Base-by-base conservation (phyloP, 2,888 invertebrate species). In the Xestia c-nigrum region DNA sequence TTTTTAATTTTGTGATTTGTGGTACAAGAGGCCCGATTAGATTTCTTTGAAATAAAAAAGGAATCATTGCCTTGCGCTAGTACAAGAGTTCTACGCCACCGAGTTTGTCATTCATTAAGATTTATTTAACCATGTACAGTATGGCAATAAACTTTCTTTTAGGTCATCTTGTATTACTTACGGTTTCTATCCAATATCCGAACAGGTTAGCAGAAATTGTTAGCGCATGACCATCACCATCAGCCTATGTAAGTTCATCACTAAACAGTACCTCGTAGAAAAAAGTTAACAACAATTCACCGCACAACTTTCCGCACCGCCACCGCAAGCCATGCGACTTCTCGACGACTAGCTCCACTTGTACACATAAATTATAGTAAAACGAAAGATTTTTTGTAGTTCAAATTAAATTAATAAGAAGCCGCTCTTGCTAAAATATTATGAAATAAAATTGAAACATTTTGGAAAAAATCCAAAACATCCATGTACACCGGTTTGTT, bases 161-260 rank as follows among this genome's bases (percentile, higher is more conserved):
- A 40, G 72, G 52, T 55, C 52, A 70, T 24, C 43, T 70, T 71
- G 21, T 70, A 43, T 52, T 12, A 72, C 72, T 72, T 70, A 72
- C 72, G 24, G 40, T 68, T 52, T 52, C 5, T 40, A 40, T n/a
- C 19, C 24, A 31, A 24, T 43, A 52, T 21, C 4, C 21, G 31
- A 72, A 72, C 40, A 38, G 43, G 52, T 43, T 43, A 16, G 24
- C 12, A 31, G 31, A 19, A 16, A 43, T 72, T 43, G 16, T 40
- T 40, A 40, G 68, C 40, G 19, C 55, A 21, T 68, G 16, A 1
- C 12, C 9, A 9, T 69, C 24, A 64, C 2, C 47, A 31, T 31
- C 24, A 52, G 5, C 9, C 16, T 21, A 72, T 4, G 40, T 21
- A 43, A 21, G 21, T 72, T 50, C 24, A 24, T 16, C 21, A n/a